Conservation (phyloP, 1,140 invertebrate species). For the Marisa cornuarietis region DNA sequence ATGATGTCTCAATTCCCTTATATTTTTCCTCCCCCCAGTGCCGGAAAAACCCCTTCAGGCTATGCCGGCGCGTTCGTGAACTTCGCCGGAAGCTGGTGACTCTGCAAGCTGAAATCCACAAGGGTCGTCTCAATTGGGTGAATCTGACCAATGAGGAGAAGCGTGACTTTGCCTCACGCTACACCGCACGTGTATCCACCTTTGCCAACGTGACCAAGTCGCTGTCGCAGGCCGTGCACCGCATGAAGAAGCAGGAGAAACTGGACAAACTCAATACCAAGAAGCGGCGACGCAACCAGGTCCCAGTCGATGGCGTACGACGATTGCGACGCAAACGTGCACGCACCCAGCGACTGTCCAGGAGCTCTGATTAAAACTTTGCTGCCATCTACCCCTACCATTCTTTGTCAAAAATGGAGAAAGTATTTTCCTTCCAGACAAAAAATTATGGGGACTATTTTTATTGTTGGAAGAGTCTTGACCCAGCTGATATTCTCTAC, state of each 20-base stretch:
- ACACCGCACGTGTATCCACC: conserved; percentile 10
- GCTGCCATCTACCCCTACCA: too few species aligned
- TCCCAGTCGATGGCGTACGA: not conserved
- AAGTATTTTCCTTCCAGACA: too few species aligned
- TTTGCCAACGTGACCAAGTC: conserved; percentile 25
- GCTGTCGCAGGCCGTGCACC: conserved; percentile 17
- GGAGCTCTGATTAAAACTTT: not conserved
- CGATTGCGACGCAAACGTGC: not conserved
- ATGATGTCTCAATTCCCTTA: not conserved
- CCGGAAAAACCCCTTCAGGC: conserved; percentile 19
- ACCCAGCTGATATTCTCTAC: too few species aligned
- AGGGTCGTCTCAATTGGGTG: conserved; percentile 25
- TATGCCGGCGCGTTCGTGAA: conserved; percentile 27
- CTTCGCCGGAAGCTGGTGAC: conserved; percentile 21
- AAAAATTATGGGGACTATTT: too few species aligned
- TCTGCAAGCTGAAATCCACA: conserved; percentile 27
- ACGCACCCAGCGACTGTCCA: not conserved
- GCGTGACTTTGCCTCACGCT: conserved; percentile 9
- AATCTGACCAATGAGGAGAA: conserved; percentile 20
- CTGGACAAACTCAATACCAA: conserved; percentile 5
- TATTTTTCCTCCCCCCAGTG: conserved; percentile 20
- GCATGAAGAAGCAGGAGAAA: conserved; percentile 21
- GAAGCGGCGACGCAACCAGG: conserved; percentile 22
- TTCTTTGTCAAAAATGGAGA: too few species aligned
- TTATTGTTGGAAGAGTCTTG: too few species aligned